Evolutionary conservation across 2,888 invertebrate species (phyloP).

Genomic region (Myopa testacea): DNA sequence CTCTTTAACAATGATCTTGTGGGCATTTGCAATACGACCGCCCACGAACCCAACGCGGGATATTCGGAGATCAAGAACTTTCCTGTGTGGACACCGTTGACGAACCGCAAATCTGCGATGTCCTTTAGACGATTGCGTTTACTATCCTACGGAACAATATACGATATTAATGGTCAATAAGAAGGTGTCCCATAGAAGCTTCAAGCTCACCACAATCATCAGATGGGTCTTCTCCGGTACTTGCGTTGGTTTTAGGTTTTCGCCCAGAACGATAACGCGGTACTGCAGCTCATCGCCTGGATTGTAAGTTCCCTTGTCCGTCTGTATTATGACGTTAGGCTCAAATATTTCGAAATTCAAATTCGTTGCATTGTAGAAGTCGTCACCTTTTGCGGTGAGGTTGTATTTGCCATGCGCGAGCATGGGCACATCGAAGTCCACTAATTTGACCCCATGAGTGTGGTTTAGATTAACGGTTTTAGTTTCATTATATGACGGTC

Average conservation of each 20-base stretch:
- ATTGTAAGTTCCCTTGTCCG: constrained; percentile 91
- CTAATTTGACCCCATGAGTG: constrained; percentile 53
- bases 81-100: constrained; percentile 74
- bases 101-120: constrained; percentile 73
- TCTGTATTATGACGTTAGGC: constrained; percentile 81
- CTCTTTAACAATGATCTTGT: constrained; percentile 52
- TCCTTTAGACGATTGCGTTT: constrained; percentile 85
- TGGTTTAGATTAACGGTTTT: constrained; percentile 54
- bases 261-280: constrained; percentile 71
- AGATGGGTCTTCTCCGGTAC: constrained; percentile 74
- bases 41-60: constrained; percentile 92
- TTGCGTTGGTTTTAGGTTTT: constrained; percentile 77
- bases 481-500: constrained; percentile 57
- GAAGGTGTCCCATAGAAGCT: too few species aligned
- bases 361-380: constrained; percentile 80
- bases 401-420: constrained; percentile 75
- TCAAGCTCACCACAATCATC: constrained; percentile 71
- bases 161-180: neutral
- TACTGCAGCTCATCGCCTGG: constrained; percentile 87
- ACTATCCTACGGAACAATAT: constrained; percentile 72
- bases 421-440: constrained; percentile 56
- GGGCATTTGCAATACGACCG: constrained; percentile 64
- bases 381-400: constrained; percentile 78
- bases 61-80: constrained; percentile 80
- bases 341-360: constrained; percentile 72